These are phyloP conservation scores for Eupristina koningsbergeri DNA, from an alignment of 1,140 invertebrate genomes.

Conservation along the genomic window DNA sequence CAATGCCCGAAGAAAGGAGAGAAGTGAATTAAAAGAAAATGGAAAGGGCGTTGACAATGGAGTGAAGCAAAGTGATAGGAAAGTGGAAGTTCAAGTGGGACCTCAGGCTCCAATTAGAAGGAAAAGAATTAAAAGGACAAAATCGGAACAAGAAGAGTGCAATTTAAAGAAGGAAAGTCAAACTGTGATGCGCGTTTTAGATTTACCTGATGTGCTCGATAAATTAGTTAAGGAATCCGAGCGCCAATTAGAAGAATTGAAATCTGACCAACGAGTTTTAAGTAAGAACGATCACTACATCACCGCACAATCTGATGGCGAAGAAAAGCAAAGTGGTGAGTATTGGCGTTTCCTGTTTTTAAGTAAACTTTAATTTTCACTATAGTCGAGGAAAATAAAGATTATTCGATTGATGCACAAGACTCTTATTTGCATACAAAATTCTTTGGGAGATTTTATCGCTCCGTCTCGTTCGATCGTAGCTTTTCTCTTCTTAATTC, in stretches of 20 bases:
- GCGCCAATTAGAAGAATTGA: slow-evolving; percentile 59
- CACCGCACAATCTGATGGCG: slow-evolving; percentile 60
- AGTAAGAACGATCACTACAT: slow-evolving; percentile 59
- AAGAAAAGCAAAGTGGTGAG: slow-evolving; percentile 62
- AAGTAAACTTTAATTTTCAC: neutral
- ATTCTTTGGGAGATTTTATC: too few relatives aligned
- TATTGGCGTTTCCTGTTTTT: neutral
- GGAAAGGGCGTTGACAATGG: slow-evolving; percentile 29
- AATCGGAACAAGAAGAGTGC: slow-evolving; percentile 17
- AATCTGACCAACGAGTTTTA: slow-evolving; percentile 55
- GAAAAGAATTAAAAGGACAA: slow-evolving; percentile 44
- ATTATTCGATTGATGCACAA: too few relatives aligned
- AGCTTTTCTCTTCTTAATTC: too few relatives aligned
- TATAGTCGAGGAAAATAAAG: neutral
- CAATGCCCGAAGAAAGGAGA: neutral
- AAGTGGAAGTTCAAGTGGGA: neutral
- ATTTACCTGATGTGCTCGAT: slow-evolving; percentile 61
- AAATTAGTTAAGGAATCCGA: slow-evolving; percentile 63
- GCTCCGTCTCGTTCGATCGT: too few relatives aligned
- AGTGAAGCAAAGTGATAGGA: slow-evolving; percentile 52
- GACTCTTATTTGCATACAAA: too few relatives aligned
- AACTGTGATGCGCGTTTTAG: slow-evolving; percentile 41
- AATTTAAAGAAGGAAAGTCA: slow-evolving; percentile 22
- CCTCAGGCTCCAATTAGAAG: slow-evolving; percentile 19
- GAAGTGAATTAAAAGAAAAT: neutral